Conservation (phyloP, 2,113 vertebrate genomes). For the Axis porcinus region DNA sequence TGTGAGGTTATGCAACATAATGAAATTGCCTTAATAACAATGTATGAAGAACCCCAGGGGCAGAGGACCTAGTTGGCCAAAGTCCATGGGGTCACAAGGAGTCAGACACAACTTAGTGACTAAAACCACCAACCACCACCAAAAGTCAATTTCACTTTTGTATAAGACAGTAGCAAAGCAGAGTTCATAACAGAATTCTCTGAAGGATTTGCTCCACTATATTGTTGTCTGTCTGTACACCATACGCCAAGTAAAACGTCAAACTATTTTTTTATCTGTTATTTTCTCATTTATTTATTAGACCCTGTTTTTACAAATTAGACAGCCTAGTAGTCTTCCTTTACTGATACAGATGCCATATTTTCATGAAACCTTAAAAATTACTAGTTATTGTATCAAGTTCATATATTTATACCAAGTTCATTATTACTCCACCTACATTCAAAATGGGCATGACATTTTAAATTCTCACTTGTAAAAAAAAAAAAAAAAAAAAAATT, state of each 20-base stretch:
- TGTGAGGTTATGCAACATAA: neutral
- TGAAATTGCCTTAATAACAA: neutral
- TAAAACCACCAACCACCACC: neutral
- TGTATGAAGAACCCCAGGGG: neutral
- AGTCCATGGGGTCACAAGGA: neutral
- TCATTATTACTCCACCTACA: neutral
- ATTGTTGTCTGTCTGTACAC: neutral
- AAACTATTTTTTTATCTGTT: neutral
- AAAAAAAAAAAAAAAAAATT: no score
- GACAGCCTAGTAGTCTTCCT: neutral
- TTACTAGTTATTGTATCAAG: neutral
- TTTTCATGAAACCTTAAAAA: constrained; percentile 9
- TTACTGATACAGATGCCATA: neutral
- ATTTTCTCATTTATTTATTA: neutral
- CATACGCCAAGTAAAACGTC: neutral
- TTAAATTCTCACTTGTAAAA: neutral
- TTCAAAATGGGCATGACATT: neutral
- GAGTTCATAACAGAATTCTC: neutral
- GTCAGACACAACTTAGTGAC: neutral
- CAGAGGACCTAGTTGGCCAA: neutral
- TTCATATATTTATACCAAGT: neutral
- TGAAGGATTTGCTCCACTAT: neutral
- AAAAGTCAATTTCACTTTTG: neutral
- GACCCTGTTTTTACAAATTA: neutral
- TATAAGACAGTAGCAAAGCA: neutral